Percentiles rank a stretch among this genome's conserved stretches.
Evolutionary conservation across 2,888 invertebrate species (phyloP).

Genomic region (Dysmachus trigonus): DNA sequence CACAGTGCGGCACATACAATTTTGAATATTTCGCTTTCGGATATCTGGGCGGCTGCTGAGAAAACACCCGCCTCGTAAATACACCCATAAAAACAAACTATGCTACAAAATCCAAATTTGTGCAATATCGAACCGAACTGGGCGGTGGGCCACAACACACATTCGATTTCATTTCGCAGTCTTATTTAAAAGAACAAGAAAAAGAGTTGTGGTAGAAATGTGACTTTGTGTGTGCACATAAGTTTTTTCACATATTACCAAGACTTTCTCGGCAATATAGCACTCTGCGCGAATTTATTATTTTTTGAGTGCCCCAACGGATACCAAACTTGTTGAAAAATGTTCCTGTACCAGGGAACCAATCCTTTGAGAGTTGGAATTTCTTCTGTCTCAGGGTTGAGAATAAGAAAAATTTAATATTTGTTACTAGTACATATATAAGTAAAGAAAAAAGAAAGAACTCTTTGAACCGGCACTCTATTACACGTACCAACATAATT

Average conservation of each 20-base stretch:
- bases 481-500: background rate
- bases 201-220: background rate
- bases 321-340: background rate
- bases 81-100: constrained; percentile 24
- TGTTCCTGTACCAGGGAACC: background rate
- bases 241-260: background rate
- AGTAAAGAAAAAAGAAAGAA: background rate
- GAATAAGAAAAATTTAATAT: background rate
- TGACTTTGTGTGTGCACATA: background rate
- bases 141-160: background rate
- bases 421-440: background rate
- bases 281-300: background rate
- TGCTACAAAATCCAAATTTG: constrained; percentile 6
- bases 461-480: background rate
- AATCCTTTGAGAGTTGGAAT: background rate
- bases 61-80: background rate
- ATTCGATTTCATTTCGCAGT: background rate
- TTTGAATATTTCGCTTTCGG: background rate
- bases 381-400: background rate
- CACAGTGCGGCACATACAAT: background rate
- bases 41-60: background rate
- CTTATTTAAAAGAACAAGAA: background rate
- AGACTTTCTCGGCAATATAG: background rate
- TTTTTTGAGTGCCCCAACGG: background rate
- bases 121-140: background rate